Conservation (phyloP, 2,888 invertebrate species). For the Pristionchus maxplancki region DNA sequence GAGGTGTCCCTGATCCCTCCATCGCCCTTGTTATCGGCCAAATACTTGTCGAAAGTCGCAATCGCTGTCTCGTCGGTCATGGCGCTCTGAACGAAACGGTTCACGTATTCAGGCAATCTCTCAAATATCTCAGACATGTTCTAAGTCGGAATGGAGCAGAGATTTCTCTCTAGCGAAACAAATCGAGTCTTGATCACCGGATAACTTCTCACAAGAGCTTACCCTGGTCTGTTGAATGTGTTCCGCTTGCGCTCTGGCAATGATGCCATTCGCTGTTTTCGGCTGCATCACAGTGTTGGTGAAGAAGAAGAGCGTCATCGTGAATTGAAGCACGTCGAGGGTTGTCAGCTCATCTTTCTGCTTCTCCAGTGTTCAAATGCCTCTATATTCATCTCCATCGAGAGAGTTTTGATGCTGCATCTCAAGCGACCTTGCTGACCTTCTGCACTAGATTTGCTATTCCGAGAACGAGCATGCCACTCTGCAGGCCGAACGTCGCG, state of each 20-base stretch:
- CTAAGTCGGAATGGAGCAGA: too few relatives aligned
- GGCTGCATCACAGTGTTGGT: constrained; percentile 54
- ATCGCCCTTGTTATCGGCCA: constrained; percentile 46
- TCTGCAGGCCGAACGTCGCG: constrained; percentile 50
- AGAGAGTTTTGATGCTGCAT: too few relatives aligned
- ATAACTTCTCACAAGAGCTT: too few relatives aligned
- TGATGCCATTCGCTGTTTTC: constrained; percentile 54
- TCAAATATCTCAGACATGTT: too few relatives aligned
- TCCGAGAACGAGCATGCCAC: constrained; percentile 49
- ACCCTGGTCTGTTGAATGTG: constrained; percentile 49
- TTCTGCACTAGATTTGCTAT: constrained; percentile 43
- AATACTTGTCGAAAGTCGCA: constrained; percentile 25
- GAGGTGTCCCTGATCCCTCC: constrained; percentile 49
- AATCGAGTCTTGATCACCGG: too few relatives aligned
- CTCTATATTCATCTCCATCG: too few relatives aligned
- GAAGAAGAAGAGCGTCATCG: constrained; percentile 56
- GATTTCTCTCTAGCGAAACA: too few relatives aligned
- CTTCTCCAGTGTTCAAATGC: neutral
- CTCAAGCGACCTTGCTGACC: too few relatives aligned
- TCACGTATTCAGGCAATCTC: neutral
- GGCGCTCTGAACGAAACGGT: constrained; percentile 10
- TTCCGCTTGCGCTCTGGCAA: constrained; percentile 50
- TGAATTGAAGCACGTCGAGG: constrained; percentile 53
- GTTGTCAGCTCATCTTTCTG: constrained; percentile 44
- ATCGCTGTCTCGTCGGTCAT: constrained; percentile 41